phyloP scores from a whole-genome alignment of 2,888 invertebrate species.

The Patella pellucida region DNA sequence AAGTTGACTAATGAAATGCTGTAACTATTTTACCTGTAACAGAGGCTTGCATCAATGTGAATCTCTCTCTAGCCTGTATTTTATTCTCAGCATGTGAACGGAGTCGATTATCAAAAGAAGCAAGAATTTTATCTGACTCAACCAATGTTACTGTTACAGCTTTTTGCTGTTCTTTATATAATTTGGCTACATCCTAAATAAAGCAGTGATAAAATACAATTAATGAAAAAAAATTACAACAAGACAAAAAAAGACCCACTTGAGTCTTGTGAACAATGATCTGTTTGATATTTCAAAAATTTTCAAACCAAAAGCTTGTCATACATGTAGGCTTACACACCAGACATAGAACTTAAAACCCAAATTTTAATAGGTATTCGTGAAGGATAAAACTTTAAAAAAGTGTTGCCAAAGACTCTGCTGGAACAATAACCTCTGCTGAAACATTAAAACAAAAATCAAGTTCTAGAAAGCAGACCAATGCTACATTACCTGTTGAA shows the following conservation, averaged over 20 bases:
- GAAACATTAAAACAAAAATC: no score
- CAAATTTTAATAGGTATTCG: not conserved
- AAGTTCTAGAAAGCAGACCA: no score
- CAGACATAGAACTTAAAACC: not conserved
- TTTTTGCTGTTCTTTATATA: constrained; percentile 61
- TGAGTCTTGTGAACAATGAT: not conserved
- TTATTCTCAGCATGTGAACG: constrained; percentile 71
- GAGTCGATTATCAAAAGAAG: constrained; percentile 68
- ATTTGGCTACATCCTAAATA: constrained; percentile 67
- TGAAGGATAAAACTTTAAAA: not conserved
- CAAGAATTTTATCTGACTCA: constrained; percentile 69
- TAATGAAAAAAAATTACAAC: no score
- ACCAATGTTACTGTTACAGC: constrained; percentile 65
- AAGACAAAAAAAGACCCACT: not conserved
- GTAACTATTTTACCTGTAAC: constrained; percentile 60
- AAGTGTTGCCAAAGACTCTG: not conserved
- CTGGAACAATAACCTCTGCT: not conserved
- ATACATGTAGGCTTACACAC: not conserved
- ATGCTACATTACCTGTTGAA: constrained; percentile 59
- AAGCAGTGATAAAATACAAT: not conserved
- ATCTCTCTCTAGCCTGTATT: constrained; percentile 65
- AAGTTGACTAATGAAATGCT: no score
- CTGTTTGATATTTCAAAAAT: not conserved
- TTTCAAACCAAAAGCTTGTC: not conserved
- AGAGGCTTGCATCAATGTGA: constrained; percentile 62